phyloP scores from a whole-genome alignment of 2,113 vertebrate genomes.

The Thomomys bottae region DNA sequence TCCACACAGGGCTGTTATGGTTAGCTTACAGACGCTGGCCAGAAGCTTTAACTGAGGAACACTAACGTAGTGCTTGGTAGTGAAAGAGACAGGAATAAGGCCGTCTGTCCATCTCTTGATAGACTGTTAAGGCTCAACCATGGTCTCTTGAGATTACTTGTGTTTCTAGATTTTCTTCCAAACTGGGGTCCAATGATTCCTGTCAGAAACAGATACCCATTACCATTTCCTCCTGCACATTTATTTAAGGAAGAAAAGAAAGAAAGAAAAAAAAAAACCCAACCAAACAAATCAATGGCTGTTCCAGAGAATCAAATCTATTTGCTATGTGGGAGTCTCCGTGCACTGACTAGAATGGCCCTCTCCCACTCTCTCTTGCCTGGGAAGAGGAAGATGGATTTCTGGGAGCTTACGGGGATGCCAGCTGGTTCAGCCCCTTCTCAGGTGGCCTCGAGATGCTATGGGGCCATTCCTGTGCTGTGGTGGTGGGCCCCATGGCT shows the following conservation, averaged over 20 bases:
- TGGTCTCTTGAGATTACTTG: constrained; percentile 54
- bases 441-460: background rate
- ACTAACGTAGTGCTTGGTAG: background rate
- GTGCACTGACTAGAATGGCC: background rate
- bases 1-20: accelerated
- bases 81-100: background rate
- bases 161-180: constrained; percentile 62
- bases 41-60: too few relatives aligned
- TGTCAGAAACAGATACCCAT: constrained; percentile 41
- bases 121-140: background rate
- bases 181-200: constrained; percentile 58
- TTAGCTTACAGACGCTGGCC: accelerated
- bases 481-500: too few relatives aligned
- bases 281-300: constrained; percentile 63
- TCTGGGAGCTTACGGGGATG: background rate
- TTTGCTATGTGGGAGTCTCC: constrained; percentile 51
- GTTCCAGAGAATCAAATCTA: constrained; percentile 63
- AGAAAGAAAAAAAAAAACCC: too few relatives aligned
- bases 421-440: background rate
- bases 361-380: background rate
- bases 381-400: background rate
- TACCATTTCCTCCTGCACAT: constrained; percentile 58
- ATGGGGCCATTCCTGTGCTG: too few relatives aligned
- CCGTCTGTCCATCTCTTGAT: background rate
- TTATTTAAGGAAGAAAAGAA: constrained; percentile 65